phyloP scores from a whole-genome alignment of 92 coral and sea anemone species.

The Palythoa grandis region DNA sequence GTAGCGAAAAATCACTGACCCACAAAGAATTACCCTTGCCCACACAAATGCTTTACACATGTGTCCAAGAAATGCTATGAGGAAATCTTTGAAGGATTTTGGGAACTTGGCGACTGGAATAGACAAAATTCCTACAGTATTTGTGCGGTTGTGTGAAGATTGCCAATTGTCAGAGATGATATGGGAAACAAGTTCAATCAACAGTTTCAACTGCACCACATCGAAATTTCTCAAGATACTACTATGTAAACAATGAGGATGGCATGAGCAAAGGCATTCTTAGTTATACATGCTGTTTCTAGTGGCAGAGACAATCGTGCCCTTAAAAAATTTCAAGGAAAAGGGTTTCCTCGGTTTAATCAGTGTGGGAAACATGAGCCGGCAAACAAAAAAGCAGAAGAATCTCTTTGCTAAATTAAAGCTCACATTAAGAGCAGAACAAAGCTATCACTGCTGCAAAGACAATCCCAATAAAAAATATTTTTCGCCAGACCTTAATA shows the following conservation, averaged over 20 bases:
- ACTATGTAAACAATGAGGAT: slow-evolving; percentile 48
- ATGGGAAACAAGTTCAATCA: slow-evolving; percentile 46
- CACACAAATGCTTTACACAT: slow-evolving; percentile 53
- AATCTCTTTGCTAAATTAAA: slow-evolving; percentile 45
- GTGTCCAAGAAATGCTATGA: slow-evolving; percentile 41
- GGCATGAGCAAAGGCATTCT: slow-evolving; percentile 61
- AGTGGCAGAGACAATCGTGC: slow-evolving; percentile 54
- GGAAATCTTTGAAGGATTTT: slow-evolving; percentile 44
- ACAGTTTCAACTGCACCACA: slow-evolving; percentile 37
- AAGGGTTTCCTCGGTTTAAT: slow-evolving; percentile 37
- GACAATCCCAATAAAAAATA: slow-evolving; percentile 53
- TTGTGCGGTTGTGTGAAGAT: slow-evolving; percentile 53
- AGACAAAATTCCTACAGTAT: slow-evolving; percentile 55
- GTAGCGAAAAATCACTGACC: no score
- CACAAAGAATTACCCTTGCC: slow-evolving; percentile 42
- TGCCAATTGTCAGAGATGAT: slow-evolving; percentile 41
- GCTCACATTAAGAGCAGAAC: slow-evolving; percentile 44
- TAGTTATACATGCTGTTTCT: slow-evolving; percentile 53
- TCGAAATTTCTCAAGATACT: slow-evolving; percentile 53
- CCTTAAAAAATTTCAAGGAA: slow-evolving; percentile 35
- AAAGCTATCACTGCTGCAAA: slow-evolving; percentile 37
- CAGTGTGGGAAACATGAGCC: slow-evolving; percentile 50
- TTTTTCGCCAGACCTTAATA: slow-evolving; percentile 47
- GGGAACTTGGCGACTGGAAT: slow-evolving; percentile 60
- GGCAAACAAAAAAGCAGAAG: slow-evolving; percentile 53